Evolutionary conservation across 2,888 invertebrate genomes (phyloP).

Genomic region (Drosophila meridionalis): DNA sequence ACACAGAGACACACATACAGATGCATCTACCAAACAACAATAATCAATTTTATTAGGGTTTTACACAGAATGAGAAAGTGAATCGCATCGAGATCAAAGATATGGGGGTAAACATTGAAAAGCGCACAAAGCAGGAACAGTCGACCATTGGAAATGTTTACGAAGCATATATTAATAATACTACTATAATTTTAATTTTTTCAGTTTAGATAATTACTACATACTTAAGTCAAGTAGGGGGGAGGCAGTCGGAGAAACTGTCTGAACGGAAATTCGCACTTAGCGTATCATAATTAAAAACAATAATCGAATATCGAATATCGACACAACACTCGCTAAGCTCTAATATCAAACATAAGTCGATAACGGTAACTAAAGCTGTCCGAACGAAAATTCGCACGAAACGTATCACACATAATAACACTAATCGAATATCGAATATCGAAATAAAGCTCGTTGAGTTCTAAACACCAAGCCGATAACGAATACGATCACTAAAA

Average conservation of each 20-base stretch:
- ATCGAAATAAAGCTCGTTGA: slow-evolving; percentile 62
- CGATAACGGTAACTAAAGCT: slow-evolving; percentile 46
- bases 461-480: slow-evolving; percentile 33
- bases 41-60: slow-evolving; percentile 80
- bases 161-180: slow-evolving; percentile 4
- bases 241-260: slow-evolving; percentile 48
- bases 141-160: slow-evolving; percentile 58
- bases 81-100: slow-evolving; percentile 6
- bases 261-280: slow-evolving; percentile 59
- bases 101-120: slow-evolving; percentile 27
- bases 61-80: slow-evolving; percentile 57
- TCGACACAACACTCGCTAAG: slow-evolving; percentile 49
- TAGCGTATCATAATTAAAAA: slow-evolving; percentile 72
- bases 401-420: slow-evolving; percentile 73
- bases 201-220: slow-evolving; percentile 16
- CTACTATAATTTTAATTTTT: slow-evolving; percentile 3
- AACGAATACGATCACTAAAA: slow-evolving; percentile 46
- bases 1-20: not conserved
- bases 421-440: slow-evolving; percentile 71
- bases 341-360: slow-evolving; percentile 1
- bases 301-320: slow-evolving; percentile 71
- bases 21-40: slow-evolving; percentile 74
- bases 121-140: slow-evolving; percentile 64
- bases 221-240: slow-evolving; percentile 9
- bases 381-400: slow-evolving; percentile 68